A percentile compares a stretch with the other conserved stretches of the same genome.
Evolutionary conservation across 2,888 invertebrate genomes (phyloP).

Genomic region (Cataglyphis rosenhaueri): DNA sequence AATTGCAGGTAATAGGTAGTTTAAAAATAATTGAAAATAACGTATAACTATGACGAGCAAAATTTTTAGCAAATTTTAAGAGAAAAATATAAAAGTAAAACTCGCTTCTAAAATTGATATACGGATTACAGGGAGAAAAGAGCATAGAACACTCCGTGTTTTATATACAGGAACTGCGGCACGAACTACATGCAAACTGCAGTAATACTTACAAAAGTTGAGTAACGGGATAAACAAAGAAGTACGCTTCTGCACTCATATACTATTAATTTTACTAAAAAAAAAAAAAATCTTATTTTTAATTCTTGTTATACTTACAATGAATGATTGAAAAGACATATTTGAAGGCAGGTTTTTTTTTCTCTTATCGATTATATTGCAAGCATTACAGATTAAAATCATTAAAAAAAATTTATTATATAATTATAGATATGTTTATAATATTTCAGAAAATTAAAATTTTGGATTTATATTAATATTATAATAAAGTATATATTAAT

Average conservation of each 20-base stretch:
- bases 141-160: neutral
- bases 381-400: neutral
- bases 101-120: constrained; percentile 23
- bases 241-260: neutral
- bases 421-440: neutral
- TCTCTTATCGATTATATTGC: neutral
- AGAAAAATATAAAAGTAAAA: constrained; percentile 14
- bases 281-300: neutral
- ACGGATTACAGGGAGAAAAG: constrained; percentile 9
- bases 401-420: neutral
- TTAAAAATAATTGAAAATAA: constrained; percentile 31
- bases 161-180: constrained; percentile 9
- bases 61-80: constrained; percentile 33
- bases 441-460: neutral
- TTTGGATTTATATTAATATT: neutral
- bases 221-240: constrained; percentile 30
- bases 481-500: constrained; percentile 7
- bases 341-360: neutral
- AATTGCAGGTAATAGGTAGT: neutral
- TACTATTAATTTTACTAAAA: neutral
- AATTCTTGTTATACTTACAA: neutral
- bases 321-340: neutral
- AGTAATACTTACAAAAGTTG: constrained; percentile 26
- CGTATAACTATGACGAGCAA: constrained; percentile 7
- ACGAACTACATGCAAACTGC: constrained; percentile 14